These are phyloP conservation scores for Anoplophora glabripennis DNA, from an alignment of 1,140 invertebrate species.

Conservation along the genomic window DNA sequence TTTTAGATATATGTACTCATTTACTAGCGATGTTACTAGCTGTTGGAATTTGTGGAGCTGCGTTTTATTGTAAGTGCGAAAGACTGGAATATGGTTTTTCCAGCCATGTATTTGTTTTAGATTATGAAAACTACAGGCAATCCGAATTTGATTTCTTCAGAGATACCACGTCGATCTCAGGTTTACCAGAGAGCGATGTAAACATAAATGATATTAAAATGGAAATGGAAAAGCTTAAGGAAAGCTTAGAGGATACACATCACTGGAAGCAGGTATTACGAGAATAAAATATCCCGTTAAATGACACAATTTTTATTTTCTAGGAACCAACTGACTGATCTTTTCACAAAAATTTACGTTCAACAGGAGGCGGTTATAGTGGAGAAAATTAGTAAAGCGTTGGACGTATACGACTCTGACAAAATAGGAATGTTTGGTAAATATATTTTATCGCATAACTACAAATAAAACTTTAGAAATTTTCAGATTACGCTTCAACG, in stretches of 20 bases:
- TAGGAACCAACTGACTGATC: slow-evolving; percentile 8
- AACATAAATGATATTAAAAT: neutral
- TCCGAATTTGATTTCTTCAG: too few species aligned
- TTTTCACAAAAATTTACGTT: neutral
- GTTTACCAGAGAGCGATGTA: neutral
- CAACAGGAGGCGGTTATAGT: slow-evolving; percentile 8
- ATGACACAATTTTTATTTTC: neutral
- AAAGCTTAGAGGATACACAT: slow-evolving; percentile 3
- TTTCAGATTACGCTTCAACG: slow-evolving; percentile 28
- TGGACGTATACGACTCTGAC: slow-evolving; percentile 28
- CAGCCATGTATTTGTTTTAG: neutral
- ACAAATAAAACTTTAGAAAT: neutral
- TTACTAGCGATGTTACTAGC: neutral
- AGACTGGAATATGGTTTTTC: neutral
- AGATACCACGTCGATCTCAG: too few species aligned
- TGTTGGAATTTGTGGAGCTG: slow-evolving; percentile 3
- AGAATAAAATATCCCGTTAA: neutral
- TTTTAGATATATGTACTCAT: neutral
- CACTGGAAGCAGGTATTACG: neutral
- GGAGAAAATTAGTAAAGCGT: slow-evolving; percentile 23
- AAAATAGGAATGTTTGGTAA: slow-evolving; percentile 28
- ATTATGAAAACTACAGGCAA: neutral
- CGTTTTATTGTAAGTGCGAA: slow-evolving; percentile 3
- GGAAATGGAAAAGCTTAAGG: slow-evolving; percentile 4
- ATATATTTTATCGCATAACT: neutral